A percentile compares a stretch with the other conserved stretches of the same genome.
Conservation (phyloP, 2,797 vertebrate genomes). For the Pseudochirops cupreus region DNA sequence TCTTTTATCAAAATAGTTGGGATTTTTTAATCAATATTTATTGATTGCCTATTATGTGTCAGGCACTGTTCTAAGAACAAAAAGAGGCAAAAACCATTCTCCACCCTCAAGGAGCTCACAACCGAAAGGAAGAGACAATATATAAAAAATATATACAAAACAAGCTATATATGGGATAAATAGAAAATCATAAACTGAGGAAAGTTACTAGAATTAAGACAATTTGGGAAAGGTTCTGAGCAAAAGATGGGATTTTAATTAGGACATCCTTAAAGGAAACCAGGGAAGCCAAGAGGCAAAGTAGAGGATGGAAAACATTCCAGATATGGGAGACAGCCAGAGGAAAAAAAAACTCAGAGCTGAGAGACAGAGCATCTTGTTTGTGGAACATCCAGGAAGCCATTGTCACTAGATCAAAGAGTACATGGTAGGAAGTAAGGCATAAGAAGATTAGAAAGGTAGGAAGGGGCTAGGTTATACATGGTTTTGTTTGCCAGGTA, state of each 20-base stretch:
- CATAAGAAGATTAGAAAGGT: background rate
- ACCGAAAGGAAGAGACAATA: background rate
- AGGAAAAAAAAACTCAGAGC: background rate
- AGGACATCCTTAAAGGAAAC: background rate
- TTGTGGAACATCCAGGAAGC: background rate
- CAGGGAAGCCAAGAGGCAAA: background rate
- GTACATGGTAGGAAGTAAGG: background rate
- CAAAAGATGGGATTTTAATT: background rate
- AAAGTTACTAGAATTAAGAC: background rate
- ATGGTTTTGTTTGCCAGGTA: background rate
- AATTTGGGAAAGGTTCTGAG: background rate
- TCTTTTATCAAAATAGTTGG: background rate
- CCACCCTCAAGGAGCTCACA: background rate
- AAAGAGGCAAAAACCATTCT: background rate
- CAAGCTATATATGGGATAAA: background rate
- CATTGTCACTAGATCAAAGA: background rate
- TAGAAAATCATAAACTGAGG: background rate
- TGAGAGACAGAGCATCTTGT: background rate
- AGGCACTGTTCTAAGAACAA: background rate
- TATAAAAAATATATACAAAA: background rate
- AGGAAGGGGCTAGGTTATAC: background rate
- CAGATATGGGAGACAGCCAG: background rate
- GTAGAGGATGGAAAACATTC: background rate
- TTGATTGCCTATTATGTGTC: background rate
- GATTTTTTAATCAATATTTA: background rate